These are phyloP conservation scores for Erebia palarica DNA, from an alignment of 2,888 invertebrate species.

Conservation along the genomic window DNA sequence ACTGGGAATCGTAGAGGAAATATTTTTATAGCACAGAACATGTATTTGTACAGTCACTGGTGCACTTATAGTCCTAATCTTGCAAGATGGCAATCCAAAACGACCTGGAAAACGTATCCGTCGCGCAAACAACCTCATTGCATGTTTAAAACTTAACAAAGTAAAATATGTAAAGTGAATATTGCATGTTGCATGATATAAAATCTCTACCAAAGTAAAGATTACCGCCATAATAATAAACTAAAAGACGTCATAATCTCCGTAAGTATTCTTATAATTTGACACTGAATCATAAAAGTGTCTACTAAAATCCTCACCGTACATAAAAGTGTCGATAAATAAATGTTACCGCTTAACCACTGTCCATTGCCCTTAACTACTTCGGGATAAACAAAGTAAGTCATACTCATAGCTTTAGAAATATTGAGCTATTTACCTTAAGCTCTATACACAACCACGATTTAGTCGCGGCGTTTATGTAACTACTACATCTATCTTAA, in stretches of 20 bases:
- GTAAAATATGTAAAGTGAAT: neutral
- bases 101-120: no score
- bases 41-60: no score
- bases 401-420: slow-evolving; percentile 45
- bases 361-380: slow-evolving; percentile 50
- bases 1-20: no score
- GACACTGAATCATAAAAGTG: slow-evolving; percentile 20
- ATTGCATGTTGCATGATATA: neutral
- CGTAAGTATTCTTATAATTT: slow-evolving; percentile 14
- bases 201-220: neutral
- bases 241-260: slow-evolving; percentile 1
- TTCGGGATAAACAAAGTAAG: slow-evolving; percentile 52
- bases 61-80: no score
- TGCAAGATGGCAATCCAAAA: no score
- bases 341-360: slow-evolving; percentile 40
- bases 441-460: slow-evolving; percentile 34
- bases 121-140: neutral
- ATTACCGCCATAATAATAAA: slow-evolving; percentile 3
- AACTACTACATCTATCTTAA: neutral
- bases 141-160: neutral
- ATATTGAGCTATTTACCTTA: slow-evolving; percentile 44
- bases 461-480: neutral
- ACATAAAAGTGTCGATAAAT: slow-evolving; percentile 46
- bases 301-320: slow-evolving; percentile 21
- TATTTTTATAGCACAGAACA: no score